Conservation (phyloP, 2,888 invertebrate genomes). For the Tricholauxania praeusta region DNA sequence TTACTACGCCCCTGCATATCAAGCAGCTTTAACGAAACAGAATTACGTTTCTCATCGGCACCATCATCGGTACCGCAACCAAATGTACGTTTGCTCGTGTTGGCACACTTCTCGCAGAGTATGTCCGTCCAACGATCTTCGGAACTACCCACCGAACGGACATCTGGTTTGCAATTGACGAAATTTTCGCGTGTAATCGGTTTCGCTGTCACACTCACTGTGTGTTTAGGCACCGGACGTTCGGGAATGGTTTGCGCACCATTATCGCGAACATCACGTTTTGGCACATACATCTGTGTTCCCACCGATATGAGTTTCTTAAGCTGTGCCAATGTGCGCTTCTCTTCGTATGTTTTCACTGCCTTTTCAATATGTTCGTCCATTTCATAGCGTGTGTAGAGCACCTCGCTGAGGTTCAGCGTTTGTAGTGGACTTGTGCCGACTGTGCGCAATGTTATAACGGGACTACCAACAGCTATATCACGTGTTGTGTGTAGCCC, state of each 20-base stretch:
- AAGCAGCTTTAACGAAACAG: slow-evolving; percentile 65
- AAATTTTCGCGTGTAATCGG: slow-evolving; percentile 60
- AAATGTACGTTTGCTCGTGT: slow-evolving; percentile 69
- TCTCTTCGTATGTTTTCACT: slow-evolving; percentile 50
- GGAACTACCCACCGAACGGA: slow-evolving; percentile 70
- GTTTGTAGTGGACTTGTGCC: slow-evolving; percentile 55
- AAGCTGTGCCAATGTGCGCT: slow-evolving; percentile 41
- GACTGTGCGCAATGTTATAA: slow-evolving; percentile 54
- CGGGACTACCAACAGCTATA: slow-evolving; percentile 72
- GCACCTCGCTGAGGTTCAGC: slow-evolving; percentile 55
- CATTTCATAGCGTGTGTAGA: slow-evolving; percentile 65
- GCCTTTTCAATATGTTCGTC: slow-evolving; percentile 57
- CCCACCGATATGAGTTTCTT: slow-evolving; percentile 61
- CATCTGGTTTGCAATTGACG: slow-evolving; percentile 64
- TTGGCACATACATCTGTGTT: slow-evolving; percentile 62
- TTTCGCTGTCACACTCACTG: slow-evolving; percentile 56
- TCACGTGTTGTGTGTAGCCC: slow-evolving; percentile 73
- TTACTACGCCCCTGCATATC: slow-evolving; percentile 70
- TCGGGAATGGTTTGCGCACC: slow-evolving; percentile 58
- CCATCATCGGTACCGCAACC: slow-evolving; percentile 71
- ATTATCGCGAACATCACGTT: slow-evolving; percentile 54
- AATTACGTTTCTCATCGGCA: slow-evolving; percentile 42
- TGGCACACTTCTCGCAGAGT: slow-evolving; percentile 70
- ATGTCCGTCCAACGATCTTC: slow-evolving; percentile 69
- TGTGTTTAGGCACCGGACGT: slow-evolving; percentile 54